Evolutionary conservation across 1,140 invertebrate species (phyloP).

Genomic region (Bombyx mandarina): DNA sequence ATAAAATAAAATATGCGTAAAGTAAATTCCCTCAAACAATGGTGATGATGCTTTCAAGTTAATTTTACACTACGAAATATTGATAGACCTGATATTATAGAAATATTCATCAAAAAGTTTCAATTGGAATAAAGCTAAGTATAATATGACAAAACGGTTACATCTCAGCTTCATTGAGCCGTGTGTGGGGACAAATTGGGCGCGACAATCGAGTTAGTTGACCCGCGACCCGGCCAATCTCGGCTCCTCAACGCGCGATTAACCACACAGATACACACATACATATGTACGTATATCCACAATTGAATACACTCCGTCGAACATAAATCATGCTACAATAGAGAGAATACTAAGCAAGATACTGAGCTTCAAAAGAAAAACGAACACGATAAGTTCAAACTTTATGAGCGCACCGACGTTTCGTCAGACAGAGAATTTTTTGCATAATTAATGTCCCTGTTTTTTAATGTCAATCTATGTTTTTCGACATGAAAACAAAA

Average conservation of each 20-base stretch:
- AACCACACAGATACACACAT: constrained; percentile 17
- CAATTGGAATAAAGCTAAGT: not conserved
- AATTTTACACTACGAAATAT: not conserved
- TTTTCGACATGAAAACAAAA: too few species aligned
- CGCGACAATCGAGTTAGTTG: constrained; percentile 64
- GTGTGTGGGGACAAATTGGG: constrained; percentile 48
- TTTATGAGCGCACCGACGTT: too few species aligned
- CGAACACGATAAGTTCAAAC: too few species aligned
- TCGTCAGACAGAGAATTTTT: too few species aligned
- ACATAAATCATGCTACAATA: too few species aligned
- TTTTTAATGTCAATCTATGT: too few species aligned
- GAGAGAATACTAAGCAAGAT: too few species aligned
- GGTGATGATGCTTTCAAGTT: not conserved
- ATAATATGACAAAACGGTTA: constrained; percentile 30
- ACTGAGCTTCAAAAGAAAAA: too few species aligned
- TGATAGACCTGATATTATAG: not conserved
- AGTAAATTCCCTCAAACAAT: not conserved
- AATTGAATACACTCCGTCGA: not conserved
- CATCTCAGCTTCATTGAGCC: constrained; percentile 27
- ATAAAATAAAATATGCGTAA: not conserved
- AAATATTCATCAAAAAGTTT: too few species aligned
- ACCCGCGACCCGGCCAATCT: constrained; percentile 45
- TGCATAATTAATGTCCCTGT: too few species aligned
- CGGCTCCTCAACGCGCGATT: constrained; percentile 27
- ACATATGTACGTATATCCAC: constrained; percentile 3